Percentiles rank a stretch among this genome's conserved stretches.
phyloP scores from a whole-genome alignment of 2,797 vertebrate species.

The Epinephelus awoara region DNA sequence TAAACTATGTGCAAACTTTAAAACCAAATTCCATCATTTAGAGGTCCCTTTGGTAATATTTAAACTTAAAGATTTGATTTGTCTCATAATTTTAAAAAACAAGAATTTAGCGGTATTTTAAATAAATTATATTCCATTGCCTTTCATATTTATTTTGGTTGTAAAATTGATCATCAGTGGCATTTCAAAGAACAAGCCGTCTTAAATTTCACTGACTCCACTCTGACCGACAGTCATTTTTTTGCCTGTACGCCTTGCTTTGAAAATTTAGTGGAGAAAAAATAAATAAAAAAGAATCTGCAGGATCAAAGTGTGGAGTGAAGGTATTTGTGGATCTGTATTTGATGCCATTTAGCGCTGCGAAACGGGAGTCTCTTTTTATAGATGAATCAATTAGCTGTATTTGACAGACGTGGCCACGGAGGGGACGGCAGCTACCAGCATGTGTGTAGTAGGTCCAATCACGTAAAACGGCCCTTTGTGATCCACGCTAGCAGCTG shows the following conservation, averaged over 20 bases:
- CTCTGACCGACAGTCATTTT: not conserved
- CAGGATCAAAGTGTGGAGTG: constrained; percentile 21
- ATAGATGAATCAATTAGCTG: constrained; percentile 50
- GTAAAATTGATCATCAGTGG: not conserved
- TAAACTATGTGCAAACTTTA: not conserved
- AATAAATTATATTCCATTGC: not conserved
- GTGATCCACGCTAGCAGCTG: constrained; percentile 48
- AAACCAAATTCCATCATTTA: not conserved
- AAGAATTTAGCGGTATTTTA: not conserved
- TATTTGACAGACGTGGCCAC: constrained; percentile 37
- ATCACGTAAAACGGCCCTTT: constrained; percentile 45
- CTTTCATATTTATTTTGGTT: not conserved
- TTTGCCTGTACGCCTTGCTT: not conserved
- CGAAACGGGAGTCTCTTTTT: constrained; percentile 45
- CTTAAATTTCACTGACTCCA: not conserved
- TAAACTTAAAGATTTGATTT: not conserved
- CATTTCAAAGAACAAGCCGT: not conserved
- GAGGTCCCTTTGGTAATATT: not conserved
- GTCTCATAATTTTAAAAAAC: not conserved
- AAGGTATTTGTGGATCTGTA: constrained; percentile 34
- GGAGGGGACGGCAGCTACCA: constrained; percentile 50
- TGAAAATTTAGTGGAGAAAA: not conserved
- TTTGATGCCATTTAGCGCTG: constrained; percentile 25
- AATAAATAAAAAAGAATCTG: not conserved
- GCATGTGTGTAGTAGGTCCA: constrained; percentile 22